Base-by-base conservation (phyloP, 2,797 vertebrate genomes). In the Mormyrus hasselquistii region DNA sequence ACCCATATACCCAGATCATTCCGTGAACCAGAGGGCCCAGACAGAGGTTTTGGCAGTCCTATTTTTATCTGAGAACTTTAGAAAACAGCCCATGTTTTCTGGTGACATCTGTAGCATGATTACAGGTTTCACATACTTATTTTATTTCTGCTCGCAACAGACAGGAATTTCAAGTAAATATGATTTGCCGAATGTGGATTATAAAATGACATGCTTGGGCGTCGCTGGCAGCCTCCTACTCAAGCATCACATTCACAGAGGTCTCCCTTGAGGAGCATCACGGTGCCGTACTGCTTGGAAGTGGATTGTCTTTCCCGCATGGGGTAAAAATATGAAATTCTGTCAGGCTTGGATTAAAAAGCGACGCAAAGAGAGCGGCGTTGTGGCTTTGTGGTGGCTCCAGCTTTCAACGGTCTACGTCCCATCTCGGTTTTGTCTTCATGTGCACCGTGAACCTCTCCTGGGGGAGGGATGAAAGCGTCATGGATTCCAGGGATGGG, bases 321-420 rank as follows among this genome's bases (percentile, higher is more conserved):
- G 59, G 62, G 62, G 89, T 44, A 65, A 88, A 88, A 79, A 88
- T 90, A 76, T 86, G 89, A 90, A 88, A 88, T 88, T 86, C 87
- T 73, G 59, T 90, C 82, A 88, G 89, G 83, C 52, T 86, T 12
- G 6, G 88, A 87, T 87, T 86, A 22, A 85, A 89, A 89, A 88
- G 41, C 19, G n/a, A 57, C 19, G 38, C 52, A 49, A 19, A 90
- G 85, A 57, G 44, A 90, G 76, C 41, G 25, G 44, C 3, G 25
- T 47, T 4, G 55, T 55, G 55, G 87, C 57, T 90, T 88, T 62
- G 89, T 59, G 89, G 55, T 47, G 55, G 25, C 62, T 52, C 47
- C 53, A 52, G 12, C 85, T 87, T 53, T n/a, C 22, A 19, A 53
- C n/a, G 86, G 53, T 82, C 44, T 62, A 55, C 86, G 73, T 25